phyloP scores from a whole-genome alignment of 2,113 vertebrate species.

The Uria aalge region DNA sequence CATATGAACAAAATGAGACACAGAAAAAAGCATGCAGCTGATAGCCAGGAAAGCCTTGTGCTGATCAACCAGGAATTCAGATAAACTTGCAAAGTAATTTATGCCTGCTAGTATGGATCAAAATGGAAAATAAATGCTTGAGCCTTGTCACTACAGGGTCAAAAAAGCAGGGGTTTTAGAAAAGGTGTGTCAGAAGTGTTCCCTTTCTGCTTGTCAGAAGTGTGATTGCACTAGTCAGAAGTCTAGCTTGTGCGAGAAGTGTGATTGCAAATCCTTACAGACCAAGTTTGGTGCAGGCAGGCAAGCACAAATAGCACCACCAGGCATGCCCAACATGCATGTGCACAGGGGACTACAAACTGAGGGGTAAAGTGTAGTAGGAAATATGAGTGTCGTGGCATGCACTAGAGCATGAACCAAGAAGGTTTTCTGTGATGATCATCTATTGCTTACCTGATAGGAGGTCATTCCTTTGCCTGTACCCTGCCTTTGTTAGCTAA shows the following conservation, averaged over 20 bases:
- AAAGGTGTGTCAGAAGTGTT: neutral
- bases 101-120: neutral
- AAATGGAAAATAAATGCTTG: neutral
- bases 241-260: neutral
- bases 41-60: neutral
- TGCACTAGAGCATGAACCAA: accelerated
- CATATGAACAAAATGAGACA: neutral
- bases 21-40: neutral
- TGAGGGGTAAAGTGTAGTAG: neutral
- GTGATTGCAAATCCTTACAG: neutral
- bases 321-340: accelerated
- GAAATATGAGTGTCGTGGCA: neutral
- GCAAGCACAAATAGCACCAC: neutral
- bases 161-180: neutral
- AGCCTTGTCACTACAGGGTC: neutral
- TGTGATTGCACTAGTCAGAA: too few species aligned
- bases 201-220: neutral
- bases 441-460: neutral
- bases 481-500: neutral
- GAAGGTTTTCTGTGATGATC: neutral
- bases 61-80: neutral
- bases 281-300: neutral
- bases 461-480: neutral
- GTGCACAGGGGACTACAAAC: accelerated
- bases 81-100: neutral